Evolutionary conservation across 2,888 invertebrate species (phyloP).

Genomic region (Andrena fulva): DNA sequence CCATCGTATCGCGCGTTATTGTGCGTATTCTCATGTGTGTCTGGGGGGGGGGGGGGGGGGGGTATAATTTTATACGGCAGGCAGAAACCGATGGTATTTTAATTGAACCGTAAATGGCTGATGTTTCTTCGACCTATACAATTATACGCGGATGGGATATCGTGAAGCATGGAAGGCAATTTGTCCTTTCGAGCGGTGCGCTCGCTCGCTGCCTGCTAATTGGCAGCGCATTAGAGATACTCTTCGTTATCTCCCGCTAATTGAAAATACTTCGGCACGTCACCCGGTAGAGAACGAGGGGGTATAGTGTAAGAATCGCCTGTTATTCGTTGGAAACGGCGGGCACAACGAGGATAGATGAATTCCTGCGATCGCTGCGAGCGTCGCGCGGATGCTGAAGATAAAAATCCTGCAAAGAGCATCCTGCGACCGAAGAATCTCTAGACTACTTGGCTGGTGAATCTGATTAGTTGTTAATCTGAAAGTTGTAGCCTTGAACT

Average conservation of each 20-base stretch:
- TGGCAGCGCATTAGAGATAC: slow-evolving; percentile 58
- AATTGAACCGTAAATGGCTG: slow-evolving; percentile 62
- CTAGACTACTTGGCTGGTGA: not conserved
- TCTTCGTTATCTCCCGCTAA: slow-evolving; percentile 60
- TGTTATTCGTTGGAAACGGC: slow-evolving; percentile 30
- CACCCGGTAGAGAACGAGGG: slow-evolving; percentile 34
- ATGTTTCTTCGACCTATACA: slow-evolving; percentile 38
- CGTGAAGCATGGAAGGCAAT: slow-evolving; percentile 50
- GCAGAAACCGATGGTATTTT: slow-evolving; percentile 58
- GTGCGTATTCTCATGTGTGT: slow-evolving; percentile 18
- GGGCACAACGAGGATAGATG: not conserved
- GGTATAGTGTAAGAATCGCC: slow-evolving; percentile 31
- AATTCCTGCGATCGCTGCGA: slow-evolving; percentile 7
- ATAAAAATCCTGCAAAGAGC: not conserved
- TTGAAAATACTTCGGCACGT: slow-evolving; percentile 57
- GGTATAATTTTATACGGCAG: slow-evolving; percentile 35
- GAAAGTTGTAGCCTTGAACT: not conserved
- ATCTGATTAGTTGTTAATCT: not conserved
- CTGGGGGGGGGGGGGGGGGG: not conserved
- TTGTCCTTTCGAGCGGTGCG: slow-evolving; percentile 49
- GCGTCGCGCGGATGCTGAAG: not conserved
- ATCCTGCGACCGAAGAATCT: not conserved
- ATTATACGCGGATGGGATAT: slow-evolving; percentile 49
- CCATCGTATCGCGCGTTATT: slow-evolving; percentile 8
- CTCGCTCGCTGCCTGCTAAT: slow-evolving; percentile 54